Conservation (phyloP, 2,888 invertebrate genomes). For the Hemicrepidius hirtus region DNA sequence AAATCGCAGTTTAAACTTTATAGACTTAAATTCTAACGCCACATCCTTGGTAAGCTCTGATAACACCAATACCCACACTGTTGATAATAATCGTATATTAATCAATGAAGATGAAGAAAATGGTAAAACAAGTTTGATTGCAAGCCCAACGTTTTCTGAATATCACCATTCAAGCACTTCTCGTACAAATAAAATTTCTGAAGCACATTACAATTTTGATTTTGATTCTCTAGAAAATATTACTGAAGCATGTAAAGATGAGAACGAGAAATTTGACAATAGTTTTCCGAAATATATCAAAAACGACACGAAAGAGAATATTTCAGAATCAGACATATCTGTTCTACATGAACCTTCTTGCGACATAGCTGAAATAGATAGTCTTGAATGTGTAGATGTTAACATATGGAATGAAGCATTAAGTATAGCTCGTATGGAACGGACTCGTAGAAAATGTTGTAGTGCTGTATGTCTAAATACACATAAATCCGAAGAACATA, state of each 20-base stretch:
- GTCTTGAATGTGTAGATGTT: constrained; percentile 49
- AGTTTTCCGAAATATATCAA: no score
- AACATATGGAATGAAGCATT: constrained; percentile 54
- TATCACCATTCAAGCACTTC: no score
- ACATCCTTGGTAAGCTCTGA: no score
- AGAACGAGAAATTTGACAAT: not conserved
- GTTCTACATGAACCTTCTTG: not conserved
- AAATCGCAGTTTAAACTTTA: no score
- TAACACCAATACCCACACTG: no score
- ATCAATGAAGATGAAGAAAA: no score
- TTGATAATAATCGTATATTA: no score
- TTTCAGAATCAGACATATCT: not conserved
- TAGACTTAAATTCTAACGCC: no score
- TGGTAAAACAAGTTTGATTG: no score
- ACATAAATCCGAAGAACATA: not conserved
- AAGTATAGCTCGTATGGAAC: constrained; percentile 55
- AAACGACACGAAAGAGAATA: not conserved
- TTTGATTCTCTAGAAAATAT: not conserved
- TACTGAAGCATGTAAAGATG: not conserved
- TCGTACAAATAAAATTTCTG: no score
- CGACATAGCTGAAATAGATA: not conserved
- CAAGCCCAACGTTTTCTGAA: no score
- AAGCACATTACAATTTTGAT: not conserved
- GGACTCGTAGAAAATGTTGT: constrained; percentile 53
- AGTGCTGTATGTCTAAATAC: constrained; percentile 51